Evolutionary conservation across 2,113 vertebrate species (phyloP), one percentile per base, ranked within the genome.

Genomic region (Neomonachus schauinslandi): DNA sequence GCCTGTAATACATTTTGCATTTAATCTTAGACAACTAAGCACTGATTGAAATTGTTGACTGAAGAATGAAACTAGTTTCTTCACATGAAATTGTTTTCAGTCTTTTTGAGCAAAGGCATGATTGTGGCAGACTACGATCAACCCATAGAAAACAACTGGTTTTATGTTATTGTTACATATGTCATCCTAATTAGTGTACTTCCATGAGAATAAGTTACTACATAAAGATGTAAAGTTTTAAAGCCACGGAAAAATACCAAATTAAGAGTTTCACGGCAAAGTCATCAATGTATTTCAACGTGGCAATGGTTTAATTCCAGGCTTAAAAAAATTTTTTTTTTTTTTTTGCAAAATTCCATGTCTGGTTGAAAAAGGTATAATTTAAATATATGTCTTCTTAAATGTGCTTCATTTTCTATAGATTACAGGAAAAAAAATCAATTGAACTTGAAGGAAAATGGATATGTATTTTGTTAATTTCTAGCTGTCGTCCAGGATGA

Each of bases 211-310:
- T 91, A 92, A 92, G 72, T 96, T 96, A 79, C 87, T 96, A 89
- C 13, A 0, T 31, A 97, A 92, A 94, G 84, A 97, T 93, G 96
- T 97, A 91, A 97, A 93, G 69, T 57, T 98, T 97, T 98, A 98
- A 98, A 98, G 92, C 95, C 96, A 95, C 97, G 94, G 87, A 92
- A 98, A 98, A 96, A 69, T 97, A 88, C 89, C 85, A 85, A 93
- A 96, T 84, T 98, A 98, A 97, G 97, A 79, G 94, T 94, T 99
- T 97, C 97, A 82, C 72, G 96, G 95, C 84, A 91, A 91, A 97
- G 94, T 67, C 97, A 98, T 98, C 97, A 98, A 95, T 97, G 92
- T 94, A 82, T 67, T 91, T 93, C 65, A 86, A 24, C 51, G 57
- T 36, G 81, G 8, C 14, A 42, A 22, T 81, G 85, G 46, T 80